phyloP scores from a whole-genome alignment of 64 coral and sea anemone genomes.

The Actinia tenebrosa region DNA sequence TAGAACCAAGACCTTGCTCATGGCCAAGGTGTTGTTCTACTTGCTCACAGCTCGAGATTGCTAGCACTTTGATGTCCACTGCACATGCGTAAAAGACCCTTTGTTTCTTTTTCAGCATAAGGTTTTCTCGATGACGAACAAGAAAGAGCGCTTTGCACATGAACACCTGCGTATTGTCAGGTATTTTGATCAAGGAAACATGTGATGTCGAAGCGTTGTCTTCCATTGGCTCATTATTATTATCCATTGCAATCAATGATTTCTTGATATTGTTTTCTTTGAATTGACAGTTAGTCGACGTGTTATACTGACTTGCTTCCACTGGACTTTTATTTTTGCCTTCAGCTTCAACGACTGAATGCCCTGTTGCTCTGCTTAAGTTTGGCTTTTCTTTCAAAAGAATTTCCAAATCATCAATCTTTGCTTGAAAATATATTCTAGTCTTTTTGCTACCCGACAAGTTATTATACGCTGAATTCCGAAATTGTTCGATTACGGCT shows the following conservation, averaged over 20 bases:
- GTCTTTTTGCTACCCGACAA: not conserved
- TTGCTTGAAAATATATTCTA: conserved; percentile 46
- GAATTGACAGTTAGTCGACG: not conserved
- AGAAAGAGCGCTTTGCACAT: conserved; percentile 49
- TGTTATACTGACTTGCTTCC: not conserved
- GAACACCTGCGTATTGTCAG: not conserved
- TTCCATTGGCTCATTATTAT: not conserved
- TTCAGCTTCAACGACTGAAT: not conserved
- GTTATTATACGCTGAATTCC: not conserved
- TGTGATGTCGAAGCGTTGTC: not conserved
- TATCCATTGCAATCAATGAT: not conserved
- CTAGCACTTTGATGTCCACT: conserved; percentile 73
- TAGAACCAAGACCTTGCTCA: not conserved
- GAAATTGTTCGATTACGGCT: conserved; percentile 56
- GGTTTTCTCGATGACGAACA: conserved; percentile 63
- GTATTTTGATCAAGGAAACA: not conserved
- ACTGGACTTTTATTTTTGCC: not conserved
- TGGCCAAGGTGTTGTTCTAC: not conserved
- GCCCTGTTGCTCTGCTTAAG: not conserved
- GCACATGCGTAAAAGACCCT: conserved; percentile 42
- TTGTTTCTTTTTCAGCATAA: conserved; percentile 24
- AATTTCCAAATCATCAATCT: conserved; percentile 35
- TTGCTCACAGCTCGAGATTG: not conserved
- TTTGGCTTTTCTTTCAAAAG: not conserved
- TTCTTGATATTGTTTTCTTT: not conserved